Conservation (phyloP, 1,140 invertebrate species). For the Cotesia vestalis region DNA sequence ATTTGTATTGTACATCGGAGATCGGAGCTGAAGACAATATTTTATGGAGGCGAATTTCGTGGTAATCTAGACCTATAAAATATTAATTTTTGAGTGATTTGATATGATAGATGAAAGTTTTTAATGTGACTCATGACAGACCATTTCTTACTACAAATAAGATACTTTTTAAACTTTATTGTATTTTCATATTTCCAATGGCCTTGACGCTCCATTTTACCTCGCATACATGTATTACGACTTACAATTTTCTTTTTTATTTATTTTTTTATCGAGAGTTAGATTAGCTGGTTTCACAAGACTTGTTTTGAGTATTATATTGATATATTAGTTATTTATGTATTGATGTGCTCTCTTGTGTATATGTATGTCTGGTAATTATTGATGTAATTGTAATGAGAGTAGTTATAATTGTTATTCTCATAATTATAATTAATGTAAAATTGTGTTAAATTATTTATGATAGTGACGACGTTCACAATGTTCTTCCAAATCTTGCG, state of each 20-base stretch:
- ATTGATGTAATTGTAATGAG: no score
- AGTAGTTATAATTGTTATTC: no score
- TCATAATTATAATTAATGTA: not conserved
- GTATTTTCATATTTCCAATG: slow-evolving; percentile 26
- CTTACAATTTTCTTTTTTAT: not conserved
- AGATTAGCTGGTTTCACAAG: no score
- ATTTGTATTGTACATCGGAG: not conserved
- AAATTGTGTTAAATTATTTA: slow-evolving; percentile 8
- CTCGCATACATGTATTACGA: slow-evolving; percentile 4
- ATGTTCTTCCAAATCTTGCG: slow-evolving; percentile 40
- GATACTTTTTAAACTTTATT: not conserved
- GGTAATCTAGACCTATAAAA: no score
- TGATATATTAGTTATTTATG: no score
- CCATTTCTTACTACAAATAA: no score
- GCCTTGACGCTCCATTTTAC: not conserved
- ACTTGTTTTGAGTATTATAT: no score
- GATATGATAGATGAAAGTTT: not conserved
- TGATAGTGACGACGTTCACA: slow-evolving; percentile 31
- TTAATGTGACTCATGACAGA: not conserved
- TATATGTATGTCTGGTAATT: no score
- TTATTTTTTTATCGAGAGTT: not conserved
- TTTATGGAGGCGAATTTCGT: no score
- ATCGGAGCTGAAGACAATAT: no score
- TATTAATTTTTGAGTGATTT: not conserved
- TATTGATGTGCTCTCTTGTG: no score